Conservation (phyloP, 2,797 vertebrate species). For the Coregonus suidteri region DNA sequence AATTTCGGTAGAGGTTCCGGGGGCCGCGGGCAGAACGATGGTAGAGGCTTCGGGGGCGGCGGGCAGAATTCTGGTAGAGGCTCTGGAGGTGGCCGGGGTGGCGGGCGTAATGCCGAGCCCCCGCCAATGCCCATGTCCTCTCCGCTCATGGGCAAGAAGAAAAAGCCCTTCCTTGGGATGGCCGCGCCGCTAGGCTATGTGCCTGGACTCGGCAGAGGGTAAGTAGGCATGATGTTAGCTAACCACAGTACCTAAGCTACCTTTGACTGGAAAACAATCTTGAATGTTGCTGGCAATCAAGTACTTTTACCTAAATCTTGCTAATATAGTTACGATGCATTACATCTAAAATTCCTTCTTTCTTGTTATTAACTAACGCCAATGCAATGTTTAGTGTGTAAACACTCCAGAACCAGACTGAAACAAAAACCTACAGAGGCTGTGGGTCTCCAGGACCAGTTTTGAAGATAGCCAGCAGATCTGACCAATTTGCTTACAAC, state of each 20-base stretch:
- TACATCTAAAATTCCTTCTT: neutral
- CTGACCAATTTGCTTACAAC: too few species aligned
- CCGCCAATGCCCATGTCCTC: constrained; percentile 70
- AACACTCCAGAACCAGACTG: neutral
- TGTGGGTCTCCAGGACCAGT: neutral
- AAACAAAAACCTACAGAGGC: neutral
- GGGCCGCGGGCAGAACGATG: constrained; percentile 46
- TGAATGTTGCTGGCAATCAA: neutral
- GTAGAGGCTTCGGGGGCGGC: constrained; percentile 39
- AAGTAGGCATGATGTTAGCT: constrained; percentile 49
- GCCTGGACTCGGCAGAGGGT: constrained; percentile 95
- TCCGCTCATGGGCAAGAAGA: constrained; percentile 84
- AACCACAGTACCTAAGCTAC: neutral
- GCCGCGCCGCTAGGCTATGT: constrained; percentile 95
- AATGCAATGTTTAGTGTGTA: neutral
- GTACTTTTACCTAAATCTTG: neutral
- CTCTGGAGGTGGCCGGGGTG: constrained; percentile 24
- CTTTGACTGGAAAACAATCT: neutral
- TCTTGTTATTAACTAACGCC: neutral
- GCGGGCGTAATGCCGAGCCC: constrained; percentile 30
- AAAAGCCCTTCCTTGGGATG: constrained; percentile 98
- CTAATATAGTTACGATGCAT: neutral
- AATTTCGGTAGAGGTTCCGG: constrained; percentile 33
- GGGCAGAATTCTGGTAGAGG: constrained; percentile 30
- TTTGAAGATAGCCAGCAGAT: neutral